Evolutionary conservation across 2,888 invertebrate genomes (phyloP).

Genomic region (Philopedon plagiatum): DNA sequence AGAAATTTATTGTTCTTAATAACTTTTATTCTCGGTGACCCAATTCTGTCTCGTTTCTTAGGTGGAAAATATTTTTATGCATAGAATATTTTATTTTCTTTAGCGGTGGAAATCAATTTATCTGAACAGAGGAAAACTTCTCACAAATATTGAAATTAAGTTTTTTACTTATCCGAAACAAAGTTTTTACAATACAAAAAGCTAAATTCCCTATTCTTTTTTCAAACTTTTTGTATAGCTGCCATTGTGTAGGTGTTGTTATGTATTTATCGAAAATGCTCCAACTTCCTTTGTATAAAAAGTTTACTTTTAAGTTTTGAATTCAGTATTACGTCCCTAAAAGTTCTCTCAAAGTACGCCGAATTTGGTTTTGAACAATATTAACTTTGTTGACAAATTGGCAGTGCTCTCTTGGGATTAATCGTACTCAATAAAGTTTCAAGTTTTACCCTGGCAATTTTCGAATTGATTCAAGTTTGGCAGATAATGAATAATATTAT

Average conservation of each 20-base stretch:
- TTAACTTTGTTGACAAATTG: conserved; percentile 20
- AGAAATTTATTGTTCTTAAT: too few relatives aligned
- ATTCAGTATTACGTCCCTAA: conserved; percentile 11
- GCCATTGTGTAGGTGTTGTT: conserved; percentile 16
- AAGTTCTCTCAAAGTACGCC: conserved; percentile 1
- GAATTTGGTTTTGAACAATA: background rate
- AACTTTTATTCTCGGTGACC: background rate
- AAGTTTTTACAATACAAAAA: conserved; percentile 9
- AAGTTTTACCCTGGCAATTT: background rate
- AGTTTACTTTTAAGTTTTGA: conserved; percentile 6
- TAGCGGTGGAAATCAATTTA: background rate
- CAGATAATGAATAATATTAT: too few relatives aligned
- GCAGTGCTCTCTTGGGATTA: background rate
- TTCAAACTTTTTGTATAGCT: conserved; percentile 9
- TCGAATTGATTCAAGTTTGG: background rate
- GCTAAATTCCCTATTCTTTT: conserved; percentile 13
- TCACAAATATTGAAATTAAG: conserved; percentile 16
- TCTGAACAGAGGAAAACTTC: conserved; percentile 5
- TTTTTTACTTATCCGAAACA: conserved; percentile 11
- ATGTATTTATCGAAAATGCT: conserved; percentile 21
- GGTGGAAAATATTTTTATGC: background rate
- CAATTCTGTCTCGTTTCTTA: background rate
- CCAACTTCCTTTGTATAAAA: background rate
- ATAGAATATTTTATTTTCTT: conserved; percentile 7
- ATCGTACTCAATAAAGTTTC: background rate